Evolutionary conservation across 2,888 invertebrate species (phyloP), one percentile per base, ranked within the genome.

Genomic region (Scotopteryx bipunctaria): DNA sequence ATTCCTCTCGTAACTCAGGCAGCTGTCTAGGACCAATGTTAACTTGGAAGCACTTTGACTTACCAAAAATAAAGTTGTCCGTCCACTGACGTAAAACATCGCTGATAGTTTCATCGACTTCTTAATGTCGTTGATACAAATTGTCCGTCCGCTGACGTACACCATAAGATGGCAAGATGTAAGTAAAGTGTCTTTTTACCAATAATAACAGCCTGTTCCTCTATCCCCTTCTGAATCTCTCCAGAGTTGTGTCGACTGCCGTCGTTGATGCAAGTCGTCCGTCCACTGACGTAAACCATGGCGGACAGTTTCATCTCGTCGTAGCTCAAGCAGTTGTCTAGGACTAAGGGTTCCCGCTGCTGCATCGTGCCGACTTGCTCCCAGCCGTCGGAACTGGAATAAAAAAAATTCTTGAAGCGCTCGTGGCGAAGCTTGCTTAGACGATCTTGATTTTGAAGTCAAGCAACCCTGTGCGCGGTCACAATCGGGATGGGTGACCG

Each of bases 231-330:
- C 29, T 71, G 75, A 0, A 86, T 76, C 1, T 85, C 73, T 0
- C 93, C 93, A 0, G 82, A 82, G 59, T 91, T 89, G 11, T 86
- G 85, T 17, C 93, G 79, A 5, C 83, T 73, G 0, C 93, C 93
- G 51, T 92, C 86, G 51, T 94, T 93, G 42, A 93, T 89, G 59
- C 93, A 93, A 59, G 89, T 90, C 0, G 92, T 92, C 42, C 84
- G 83, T 0, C 93, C 93, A n/a, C 92, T 92, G 1, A 93, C 85
- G 17, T 86, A 91, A 38, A 93, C 81, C 78, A 93, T 83, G 0
- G 92, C 89, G 0, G 93, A 91, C 1, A 93, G 59, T 64, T 93
- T 93, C 61, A 94, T 88, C 71, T 94, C 93, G 43, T 93, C 93
- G 62, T 94, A 94, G 41, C 93, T 93, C 15, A 93, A 74, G 57